Evolutionary conservation across 1,140 invertebrate genomes (phyloP).

Genomic region (Anthonomus grandis): DNA sequence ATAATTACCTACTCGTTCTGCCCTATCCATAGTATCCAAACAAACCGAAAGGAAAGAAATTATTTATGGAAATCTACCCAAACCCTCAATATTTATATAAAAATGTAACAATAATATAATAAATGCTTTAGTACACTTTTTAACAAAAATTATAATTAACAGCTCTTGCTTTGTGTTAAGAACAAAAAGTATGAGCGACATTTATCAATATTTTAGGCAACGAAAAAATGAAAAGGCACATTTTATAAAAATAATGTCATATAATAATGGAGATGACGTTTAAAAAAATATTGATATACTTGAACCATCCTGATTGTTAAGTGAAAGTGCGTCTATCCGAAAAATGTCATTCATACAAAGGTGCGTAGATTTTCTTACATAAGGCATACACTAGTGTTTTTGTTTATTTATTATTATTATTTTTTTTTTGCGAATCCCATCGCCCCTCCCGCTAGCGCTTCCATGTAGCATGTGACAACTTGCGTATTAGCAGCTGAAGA

Average conservation of each 20-base stretch:
- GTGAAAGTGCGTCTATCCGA: constrained; percentile 16
- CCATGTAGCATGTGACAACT: constrained; percentile 50
- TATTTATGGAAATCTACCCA: constrained; percentile 28
- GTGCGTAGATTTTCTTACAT: constrained; percentile 37
- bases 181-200: constrained; percentile 46
- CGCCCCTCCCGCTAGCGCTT: constrained; percentile 46
- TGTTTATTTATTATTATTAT: too few species aligned
- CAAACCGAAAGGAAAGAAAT: not conserved
- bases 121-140: constrained; percentile 28
- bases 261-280: not conserved
- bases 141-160: constrained; percentile 35
- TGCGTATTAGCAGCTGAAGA: constrained; percentile 48
- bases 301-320: constrained; percentile 26
- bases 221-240: constrained; percentile 14
- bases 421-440: constrained; percentile 41
- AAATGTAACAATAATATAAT: constrained; percentile 45
- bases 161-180: constrained; percentile 26
- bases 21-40: too few species aligned
- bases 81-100: constrained; percentile 45
- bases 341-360: constrained; percentile 48
- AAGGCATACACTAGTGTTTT: constrained; percentile 49
- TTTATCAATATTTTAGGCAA: constrained; percentile 27
- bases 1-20: too few species aligned
- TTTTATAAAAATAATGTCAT: constrained; percentile 5
- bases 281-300: too few species aligned